Evolutionary conservation across 2,113 vertebrate species (phyloP), one percentile per base, ranked within the genome.

Genomic region (Oxyura jamaicensis): DNA sequence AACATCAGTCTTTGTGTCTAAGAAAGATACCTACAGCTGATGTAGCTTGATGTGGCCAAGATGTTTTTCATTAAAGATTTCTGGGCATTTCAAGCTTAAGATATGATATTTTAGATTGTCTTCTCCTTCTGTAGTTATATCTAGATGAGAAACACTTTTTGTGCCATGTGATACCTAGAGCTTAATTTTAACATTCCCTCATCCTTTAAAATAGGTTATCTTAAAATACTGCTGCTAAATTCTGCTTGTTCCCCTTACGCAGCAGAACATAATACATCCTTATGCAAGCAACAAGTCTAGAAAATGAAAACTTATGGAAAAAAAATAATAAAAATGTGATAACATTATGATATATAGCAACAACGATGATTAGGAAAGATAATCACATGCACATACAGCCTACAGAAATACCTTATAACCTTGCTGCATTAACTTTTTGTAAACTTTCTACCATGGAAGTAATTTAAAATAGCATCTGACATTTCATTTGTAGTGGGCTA

Each of bases 151-250:
- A 96, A 65, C 5, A 28, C 16, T 88, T 46, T 68, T 56, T 75
- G 74, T 46, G 46, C 41, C 33, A 25, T 56, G 41, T 1, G 4
- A 73, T 88, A 95, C 28, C 63, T 88, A 85, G 25, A 83, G 14
- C 33, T 87, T 68, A 39, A 20, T 87, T 79, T 78, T 83, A 83
- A 73, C 48, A 58, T 93, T 91, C 22, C 29, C 29, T 90, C 56
- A 83, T 80, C 42, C 36, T 94, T 90, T 77, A 90, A 91, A 96
- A 97, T 83, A 96, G 63, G 41, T 58, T 94, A 8, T 86, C 65
- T 83, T 93, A 93, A 93, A 96, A 94, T 90, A 86, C 31, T 83
- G 41, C 26, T 88, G 50, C 72, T 92, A 91, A 92, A 83, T 96
- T 92, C 56, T 93, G 8, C 65, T 90, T 83, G 28, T 46, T 86